Conservation (phyloP, 2,797 vertebrate species). For the Acridotheres tristis region DNA sequence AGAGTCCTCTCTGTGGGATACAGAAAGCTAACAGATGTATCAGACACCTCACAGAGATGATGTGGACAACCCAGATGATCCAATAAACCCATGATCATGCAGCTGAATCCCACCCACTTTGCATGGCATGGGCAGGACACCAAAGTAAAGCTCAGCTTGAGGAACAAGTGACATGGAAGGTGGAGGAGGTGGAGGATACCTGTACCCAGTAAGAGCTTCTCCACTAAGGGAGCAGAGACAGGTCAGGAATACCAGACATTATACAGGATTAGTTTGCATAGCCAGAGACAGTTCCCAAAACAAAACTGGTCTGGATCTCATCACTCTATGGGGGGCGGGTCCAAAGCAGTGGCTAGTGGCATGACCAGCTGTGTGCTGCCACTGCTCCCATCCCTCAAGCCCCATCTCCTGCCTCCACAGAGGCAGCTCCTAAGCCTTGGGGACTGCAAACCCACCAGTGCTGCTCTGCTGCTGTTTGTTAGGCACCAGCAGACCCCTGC, state of each 20-base stretch:
- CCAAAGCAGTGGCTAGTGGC: background rate
- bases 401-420: background rate
- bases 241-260: constrained; percentile 62
- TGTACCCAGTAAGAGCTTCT: background rate
- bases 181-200: background rate
- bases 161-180: background rate
- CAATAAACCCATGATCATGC: background rate
- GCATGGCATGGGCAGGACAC: background rate
- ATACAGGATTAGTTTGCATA: background rate
- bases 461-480: background rate
- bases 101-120: background rate
- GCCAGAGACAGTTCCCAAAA: constrained; percentile 15
- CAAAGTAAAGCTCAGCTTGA: background rate
- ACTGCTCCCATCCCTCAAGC: background rate
- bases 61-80: background rate
- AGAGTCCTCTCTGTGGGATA: background rate
- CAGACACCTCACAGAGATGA: background rate
- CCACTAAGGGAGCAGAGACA: constrained; percentile 11
- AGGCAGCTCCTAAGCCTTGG: background rate
- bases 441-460: background rate
- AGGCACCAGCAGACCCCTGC: background rate
- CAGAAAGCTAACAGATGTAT: background rate
- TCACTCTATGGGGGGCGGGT: background rate
- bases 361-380: background rate
- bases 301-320: background rate